Base-by-base conservation (phyloP, 2,888 invertebrate genomes). In the Orthosia incerta region DNA sequence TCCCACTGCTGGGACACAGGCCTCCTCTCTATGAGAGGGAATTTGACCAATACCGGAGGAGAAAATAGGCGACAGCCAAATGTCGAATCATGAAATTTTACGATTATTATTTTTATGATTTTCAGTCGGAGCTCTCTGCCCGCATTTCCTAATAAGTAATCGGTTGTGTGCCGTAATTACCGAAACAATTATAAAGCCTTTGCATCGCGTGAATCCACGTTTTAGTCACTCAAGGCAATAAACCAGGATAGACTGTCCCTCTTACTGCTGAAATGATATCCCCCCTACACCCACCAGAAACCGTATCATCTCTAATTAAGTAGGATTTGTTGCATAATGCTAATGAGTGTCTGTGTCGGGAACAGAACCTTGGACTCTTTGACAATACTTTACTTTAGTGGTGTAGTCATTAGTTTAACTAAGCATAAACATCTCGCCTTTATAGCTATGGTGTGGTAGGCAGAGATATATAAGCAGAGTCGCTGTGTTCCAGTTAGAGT, bases 261-360 rank as follows among this genome's bases (percentile, higher is more conserved):
- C 0, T 9, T 16, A 26, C 2, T 26, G 0, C 15, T 26, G 0
- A 77, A 71, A 2, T 46, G 18, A 45, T 79, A 69, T 77, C 61
- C 76, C 72, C 86, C 77, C 62, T 80, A 82, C 66, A 48, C 16
- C 45, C 60, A 76, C 74, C 81, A 86, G 86, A 86, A 86, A 88
- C 86, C 86, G 88, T 90, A 89, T 85, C 86, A 85, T 87, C 82
- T 81, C 87, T 90, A 90, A 89, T 90, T 91, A 90, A 80, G 62
- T 76, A 76, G 88, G 88, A 88, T 91, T 90, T 86, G 85, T 89
- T 87, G 85, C 85, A 81, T 89, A 89, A 91, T 87, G 85, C 76
- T 86, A 88, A 86, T 88, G 87, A 87, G 87, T 80, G 65, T 76
- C 63, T 77, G 26, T 76, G 70, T 56, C 20, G 55, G 69, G 72